A percentile compares a stretch with the other conserved stretches of the same genome.
phyloP scores from a whole-genome alignment of 2,113 vertebrate species.

The Tretioscincus oriximinensis region DNA sequence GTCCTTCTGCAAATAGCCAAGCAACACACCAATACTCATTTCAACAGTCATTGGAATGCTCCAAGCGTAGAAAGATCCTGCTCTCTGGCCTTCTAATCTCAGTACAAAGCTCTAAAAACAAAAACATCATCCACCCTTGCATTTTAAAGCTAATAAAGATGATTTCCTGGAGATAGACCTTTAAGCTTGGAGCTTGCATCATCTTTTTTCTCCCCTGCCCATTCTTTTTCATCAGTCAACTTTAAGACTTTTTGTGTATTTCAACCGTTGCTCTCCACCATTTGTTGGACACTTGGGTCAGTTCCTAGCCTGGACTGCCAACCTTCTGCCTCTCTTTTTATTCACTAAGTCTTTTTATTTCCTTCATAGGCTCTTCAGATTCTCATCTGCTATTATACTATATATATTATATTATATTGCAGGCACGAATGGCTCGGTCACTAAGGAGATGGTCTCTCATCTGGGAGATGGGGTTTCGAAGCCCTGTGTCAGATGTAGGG shows the following conservation, averaged over 20 bases:
- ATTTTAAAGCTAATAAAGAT: not conserved
- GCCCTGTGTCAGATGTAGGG: no score
- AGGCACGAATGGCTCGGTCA: no score
- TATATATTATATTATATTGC: no score
- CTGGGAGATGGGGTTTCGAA: no score
- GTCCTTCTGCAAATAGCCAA: not conserved
- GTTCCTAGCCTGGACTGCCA: not conserved
- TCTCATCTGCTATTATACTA: not conserved
- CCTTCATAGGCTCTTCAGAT: rapidly evolving
- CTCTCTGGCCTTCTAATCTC: not conserved
- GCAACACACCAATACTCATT: not conserved
- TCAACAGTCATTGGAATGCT: not conserved
- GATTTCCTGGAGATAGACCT: not conserved
- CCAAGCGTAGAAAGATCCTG: no score
- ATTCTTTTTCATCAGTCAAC: not conserved
- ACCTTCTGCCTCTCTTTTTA: not conserved
- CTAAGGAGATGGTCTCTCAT: no score
- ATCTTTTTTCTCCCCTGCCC: not conserved
- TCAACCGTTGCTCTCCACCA: not conserved
- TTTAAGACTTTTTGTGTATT: not conserved
- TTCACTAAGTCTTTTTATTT: not conserved
- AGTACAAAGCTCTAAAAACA: not conserved
- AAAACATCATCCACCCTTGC: not conserved
- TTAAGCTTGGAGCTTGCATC: not conserved
- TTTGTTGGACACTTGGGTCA: not conserved